phyloP scores from a whole-genome alignment of 2,797 vertebrate species.

The Monodelphis domestica region DNA sequence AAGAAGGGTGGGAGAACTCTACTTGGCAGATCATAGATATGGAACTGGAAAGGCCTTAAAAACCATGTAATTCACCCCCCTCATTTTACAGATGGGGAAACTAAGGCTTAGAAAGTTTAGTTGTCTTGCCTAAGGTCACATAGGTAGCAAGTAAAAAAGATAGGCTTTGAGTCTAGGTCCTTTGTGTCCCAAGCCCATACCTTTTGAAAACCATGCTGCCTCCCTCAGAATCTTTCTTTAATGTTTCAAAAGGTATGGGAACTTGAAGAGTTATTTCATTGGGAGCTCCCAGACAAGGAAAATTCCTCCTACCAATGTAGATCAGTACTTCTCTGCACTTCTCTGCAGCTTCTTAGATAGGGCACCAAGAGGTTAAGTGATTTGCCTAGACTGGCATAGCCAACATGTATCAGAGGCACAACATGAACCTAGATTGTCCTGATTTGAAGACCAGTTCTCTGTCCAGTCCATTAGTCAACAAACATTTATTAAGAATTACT shows the following conservation, averaged over 20 bases:
- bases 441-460: not conserved
- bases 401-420: not conserved
- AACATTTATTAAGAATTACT: not conserved
- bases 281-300: not conserved
- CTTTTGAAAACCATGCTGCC: not conserved
- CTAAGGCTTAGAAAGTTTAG: no score
- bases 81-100: no score
- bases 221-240: not conserved
- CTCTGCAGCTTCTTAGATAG: not conserved
- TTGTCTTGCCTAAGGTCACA: no score
- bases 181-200: not conserved
- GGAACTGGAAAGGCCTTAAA: not conserved
- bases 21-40: not conserved
- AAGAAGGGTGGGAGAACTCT: not conserved
- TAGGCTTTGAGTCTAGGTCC: not conserved
- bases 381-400: not conserved
- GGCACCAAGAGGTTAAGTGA: not conserved
- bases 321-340: not conserved
- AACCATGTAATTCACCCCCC: not conserved
- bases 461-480: not conserved
- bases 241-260: not conserved
- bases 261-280: not conserved
- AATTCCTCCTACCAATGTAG: not conserved
- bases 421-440: not conserved
- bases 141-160: not conserved